Evolutionary conservation across 1,140 invertebrate species (phyloP).

Genomic region (Cyphomyrmex costatus): DNA sequence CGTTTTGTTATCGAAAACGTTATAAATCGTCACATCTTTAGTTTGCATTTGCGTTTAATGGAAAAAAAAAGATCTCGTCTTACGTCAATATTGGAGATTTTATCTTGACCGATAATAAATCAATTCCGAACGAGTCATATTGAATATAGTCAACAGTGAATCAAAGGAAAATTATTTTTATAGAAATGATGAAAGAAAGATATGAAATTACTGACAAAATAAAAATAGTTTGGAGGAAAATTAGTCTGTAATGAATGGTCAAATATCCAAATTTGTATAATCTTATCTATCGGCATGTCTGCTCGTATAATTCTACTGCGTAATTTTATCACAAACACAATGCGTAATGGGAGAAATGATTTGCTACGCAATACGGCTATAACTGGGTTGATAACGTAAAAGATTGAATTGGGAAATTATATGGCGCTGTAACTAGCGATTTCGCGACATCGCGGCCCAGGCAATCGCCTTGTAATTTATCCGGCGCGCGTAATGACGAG

Average conservation of each 20-base stretch:
- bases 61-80: slow-evolving; percentile 23
- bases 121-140: slow-evolving; percentile 66
- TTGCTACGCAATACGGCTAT: slow-evolving; percentile 36
- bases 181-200: not conserved
- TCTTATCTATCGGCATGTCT: slow-evolving; percentile 11
- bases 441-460: slow-evolving; percentile 56
- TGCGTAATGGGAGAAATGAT: slow-evolving; percentile 32
- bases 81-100: slow-evolving; percentile 60
- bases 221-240: not conserved
- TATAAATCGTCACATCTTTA: slow-evolving; percentile 73
- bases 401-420: slow-evolving; percentile 64
- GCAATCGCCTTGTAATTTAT: slow-evolving; percentile 66
- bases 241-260: not conserved
- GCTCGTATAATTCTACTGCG: not conserved
- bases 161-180: slow-evolving; percentile 17
- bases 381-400: slow-evolving; percentile 24
- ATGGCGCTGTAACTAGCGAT: slow-evolving; percentile 53
- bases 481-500: slow-evolving; percentile 36
- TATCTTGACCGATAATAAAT: slow-evolving; percentile 71
- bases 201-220: not conserved
- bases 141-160: slow-evolving; percentile 38
- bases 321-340: slow-evolving; percentile 47
- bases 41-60: slow-evolving; percentile 15
- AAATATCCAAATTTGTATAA: slow-evolving; percentile 3
- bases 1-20: slow-evolving; percentile 74